Evolutionary conservation across 2,797 vertebrate genomes (phyloP).

Genomic region (Petrocephalus sullivani): DNA sequence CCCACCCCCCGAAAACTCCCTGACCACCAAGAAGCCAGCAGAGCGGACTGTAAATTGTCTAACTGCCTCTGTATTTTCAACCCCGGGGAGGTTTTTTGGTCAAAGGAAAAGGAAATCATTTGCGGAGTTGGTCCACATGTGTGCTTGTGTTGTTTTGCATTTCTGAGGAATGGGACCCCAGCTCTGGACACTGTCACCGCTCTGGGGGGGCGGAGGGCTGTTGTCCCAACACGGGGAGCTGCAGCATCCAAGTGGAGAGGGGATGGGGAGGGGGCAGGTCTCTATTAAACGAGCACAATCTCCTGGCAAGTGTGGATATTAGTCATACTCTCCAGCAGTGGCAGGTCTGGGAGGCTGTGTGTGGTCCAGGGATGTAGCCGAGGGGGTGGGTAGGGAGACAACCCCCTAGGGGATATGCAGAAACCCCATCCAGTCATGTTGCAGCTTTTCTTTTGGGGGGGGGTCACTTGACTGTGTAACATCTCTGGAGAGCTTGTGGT

Average conservation of each 20-base stretch:
- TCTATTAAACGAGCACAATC: constrained; percentile 30
- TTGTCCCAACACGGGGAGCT: constrained; percentile 15
- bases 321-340: constrained; percentile 35
- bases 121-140: background rate
- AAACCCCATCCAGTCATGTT: background rate
- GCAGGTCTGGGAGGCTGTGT: constrained; percentile 25
- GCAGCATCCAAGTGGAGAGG: constrained; percentile 10
- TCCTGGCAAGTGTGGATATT: constrained; percentile 34
- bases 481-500: background rate
- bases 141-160: constrained; percentile 20
- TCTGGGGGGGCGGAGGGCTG: constrained; percentile 1
- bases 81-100: background rate
- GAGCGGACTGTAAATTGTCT: background rate
- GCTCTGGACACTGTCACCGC: constrained; percentile 24
- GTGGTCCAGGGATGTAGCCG: background rate
- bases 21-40: background rate
- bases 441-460: background rate
- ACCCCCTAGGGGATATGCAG: background rate
- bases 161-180: constrained; percentile 25
- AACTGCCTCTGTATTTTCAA: background rate
- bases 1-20: background rate
- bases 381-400: background rate
- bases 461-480: background rate
- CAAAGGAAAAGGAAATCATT: background rate
- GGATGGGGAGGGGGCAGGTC: constrained; percentile 4